Conservation (phyloP, 1,140 invertebrate genomes). For the Choristoneura fumiferana region DNA sequence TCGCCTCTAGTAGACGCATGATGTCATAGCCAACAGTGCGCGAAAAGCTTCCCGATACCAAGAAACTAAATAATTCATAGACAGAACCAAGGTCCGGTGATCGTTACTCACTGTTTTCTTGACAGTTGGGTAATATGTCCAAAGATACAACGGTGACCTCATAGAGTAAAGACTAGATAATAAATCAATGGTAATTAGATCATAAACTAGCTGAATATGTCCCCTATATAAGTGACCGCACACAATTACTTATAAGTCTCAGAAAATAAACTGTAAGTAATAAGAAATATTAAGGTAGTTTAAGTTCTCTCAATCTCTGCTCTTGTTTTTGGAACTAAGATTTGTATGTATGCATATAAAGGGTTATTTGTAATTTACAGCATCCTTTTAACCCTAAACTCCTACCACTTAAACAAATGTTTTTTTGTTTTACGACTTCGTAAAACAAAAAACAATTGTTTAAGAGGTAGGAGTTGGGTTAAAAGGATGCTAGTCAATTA, state of each 20-base stretch:
- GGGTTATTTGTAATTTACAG: too few relatives aligned
- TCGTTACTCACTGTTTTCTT: conserved; percentile 32
- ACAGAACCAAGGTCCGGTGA: conserved; percentile 34
- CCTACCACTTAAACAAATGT: too few relatives aligned
- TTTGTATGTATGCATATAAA: too few relatives aligned
- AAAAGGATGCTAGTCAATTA: too few relatives aligned
- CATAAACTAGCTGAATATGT: neutral
- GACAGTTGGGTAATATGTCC: conserved; percentile 7
- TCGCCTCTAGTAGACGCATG: conserved; percentile 40
- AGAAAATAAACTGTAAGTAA: neutral
- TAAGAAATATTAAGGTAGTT: too few relatives aligned
- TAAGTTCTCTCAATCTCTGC: too few relatives aligned
- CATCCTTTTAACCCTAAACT: too few relatives aligned
- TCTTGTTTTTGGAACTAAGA: too few relatives aligned
- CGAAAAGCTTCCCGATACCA: conserved; percentile 43
- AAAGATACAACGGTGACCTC: conserved; percentile 6
- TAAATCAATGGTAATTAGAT: conserved; percentile 1
- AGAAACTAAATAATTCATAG: conserved; percentile 46
- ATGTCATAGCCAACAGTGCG: conserved; percentile 63
- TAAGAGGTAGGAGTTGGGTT: too few relatives aligned
- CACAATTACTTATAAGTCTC: neutral
- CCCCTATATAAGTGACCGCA: neutral
- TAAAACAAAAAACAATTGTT: too few relatives aligned
- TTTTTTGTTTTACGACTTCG: too few relatives aligned
- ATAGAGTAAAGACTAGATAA: neutral